phyloP scores from a whole-genome alignment of 2,888 invertebrate genomes.

The Ashinkailepas kermadecensis region DNA sequence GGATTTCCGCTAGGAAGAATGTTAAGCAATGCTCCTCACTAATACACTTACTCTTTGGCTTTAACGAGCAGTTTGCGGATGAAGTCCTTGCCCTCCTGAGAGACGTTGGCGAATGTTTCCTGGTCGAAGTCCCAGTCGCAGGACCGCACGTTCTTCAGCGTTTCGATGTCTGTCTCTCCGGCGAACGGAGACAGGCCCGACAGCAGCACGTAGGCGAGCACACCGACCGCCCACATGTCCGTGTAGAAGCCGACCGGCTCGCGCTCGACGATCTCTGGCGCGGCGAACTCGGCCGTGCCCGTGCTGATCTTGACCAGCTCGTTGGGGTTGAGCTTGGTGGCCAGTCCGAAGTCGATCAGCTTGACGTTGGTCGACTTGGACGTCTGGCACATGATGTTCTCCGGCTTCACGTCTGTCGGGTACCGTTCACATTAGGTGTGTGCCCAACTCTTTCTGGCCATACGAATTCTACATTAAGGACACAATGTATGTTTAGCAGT shows the following conservation, averaged over 20 bases:
- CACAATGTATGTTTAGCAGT: no score
- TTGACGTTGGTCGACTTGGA: conserved; percentile 91
- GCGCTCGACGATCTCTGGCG: conserved; percentile 96
- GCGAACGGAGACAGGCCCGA: conserved; percentile 98
- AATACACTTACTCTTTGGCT: conserved; percentile 73
- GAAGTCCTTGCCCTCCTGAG: conserved; percentile 96
- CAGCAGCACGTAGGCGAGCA: conserved; percentile 91
- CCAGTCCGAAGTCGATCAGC: conserved; percentile 98
- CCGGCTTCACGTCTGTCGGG: conserved; percentile 75
- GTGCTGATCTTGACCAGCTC: conserved; percentile 98
- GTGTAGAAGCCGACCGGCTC: conserved; percentile 99
- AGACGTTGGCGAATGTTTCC: conserved; percentile 87
- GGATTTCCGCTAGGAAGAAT: no score
- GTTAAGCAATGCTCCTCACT: background rate
- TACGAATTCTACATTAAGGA: no score
- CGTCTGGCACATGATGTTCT: conserved; percentile 99
- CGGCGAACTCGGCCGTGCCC: conserved; percentile 98
- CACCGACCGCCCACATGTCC: conserved; percentile 99
- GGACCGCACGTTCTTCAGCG: conserved; percentile 93
- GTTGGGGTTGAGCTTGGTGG: conserved; percentile 95
- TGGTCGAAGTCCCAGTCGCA: conserved; percentile 99
- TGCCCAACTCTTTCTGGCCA: no score
- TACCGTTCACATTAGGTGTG: no score
- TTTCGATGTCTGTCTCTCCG: conserved; percentile 96
- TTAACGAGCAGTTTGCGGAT: conserved; percentile 83